Evolutionary conservation across 1,140 invertebrate species (phyloP).

Genomic region (Ooceraea biroi): DNA sequence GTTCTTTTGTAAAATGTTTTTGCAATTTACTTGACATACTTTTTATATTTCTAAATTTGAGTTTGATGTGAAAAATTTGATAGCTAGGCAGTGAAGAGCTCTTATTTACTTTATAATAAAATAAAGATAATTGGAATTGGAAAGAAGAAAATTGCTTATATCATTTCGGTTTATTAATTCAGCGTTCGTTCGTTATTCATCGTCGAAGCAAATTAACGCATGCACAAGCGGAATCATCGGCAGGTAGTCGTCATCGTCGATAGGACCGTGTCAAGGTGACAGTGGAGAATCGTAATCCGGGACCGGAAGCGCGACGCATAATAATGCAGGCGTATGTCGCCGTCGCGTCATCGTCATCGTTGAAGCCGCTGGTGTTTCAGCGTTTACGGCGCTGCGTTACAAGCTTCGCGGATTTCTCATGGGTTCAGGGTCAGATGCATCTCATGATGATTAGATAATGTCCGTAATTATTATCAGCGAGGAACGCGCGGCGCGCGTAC

Average conservation of each 20-base stretch:
- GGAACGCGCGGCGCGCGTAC: background rate
- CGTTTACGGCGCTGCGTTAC: slow-evolving; percentile 9
- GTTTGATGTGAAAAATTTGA: background rate
- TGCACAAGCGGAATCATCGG: slow-evolving; percentile 48
- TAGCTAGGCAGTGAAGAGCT: background rate
- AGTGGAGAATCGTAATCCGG: slow-evolving; percentile 56
- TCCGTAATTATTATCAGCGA: slow-evolving; percentile 47
- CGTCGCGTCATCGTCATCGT: slow-evolving; percentile 63
- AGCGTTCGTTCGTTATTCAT: background rate
- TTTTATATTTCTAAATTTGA: background rate
- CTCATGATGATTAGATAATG: slow-evolving; percentile 57
- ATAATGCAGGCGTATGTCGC: slow-evolving; percentile 68
- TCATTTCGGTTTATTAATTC: background rate
- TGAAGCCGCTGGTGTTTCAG: slow-evolving; percentile 8
- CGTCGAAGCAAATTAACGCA: slow-evolving; percentile 23
- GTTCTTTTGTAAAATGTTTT: background rate
- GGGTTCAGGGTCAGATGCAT: slow-evolving; percentile 51
- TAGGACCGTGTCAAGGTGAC: slow-evolving; percentile 65
- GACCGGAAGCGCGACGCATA: slow-evolving; percentile 70
- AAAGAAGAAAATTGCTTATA: background rate
- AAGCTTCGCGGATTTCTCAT: slow-evolving; percentile 53
- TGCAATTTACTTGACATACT: background rate
- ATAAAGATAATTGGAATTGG: too few species aligned
- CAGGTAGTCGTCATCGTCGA: background rate
- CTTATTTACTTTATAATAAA: background rate